Base-by-base conservation (phyloP, 2,797 vertebrate species). In the Leptodactylus fallax region DNA sequence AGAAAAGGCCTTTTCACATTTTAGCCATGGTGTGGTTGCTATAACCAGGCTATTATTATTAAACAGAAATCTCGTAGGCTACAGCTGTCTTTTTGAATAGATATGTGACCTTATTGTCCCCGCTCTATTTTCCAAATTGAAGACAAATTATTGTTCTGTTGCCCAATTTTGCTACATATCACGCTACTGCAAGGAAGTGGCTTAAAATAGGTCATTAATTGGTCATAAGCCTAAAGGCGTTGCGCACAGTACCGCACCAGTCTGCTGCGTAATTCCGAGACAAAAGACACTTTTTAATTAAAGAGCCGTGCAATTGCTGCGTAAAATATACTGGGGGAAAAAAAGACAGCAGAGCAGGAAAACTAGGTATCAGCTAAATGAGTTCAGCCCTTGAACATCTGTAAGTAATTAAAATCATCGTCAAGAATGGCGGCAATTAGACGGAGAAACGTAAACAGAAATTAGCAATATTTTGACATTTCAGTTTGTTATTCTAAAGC, bases 1-100 rank as follows among this genome's bases (percentile, higher is more conserved):
- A 95, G 94, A 94, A 92, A 94, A 94, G 91, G 94, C 92, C 93
- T 93, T 95, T 94, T 94, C 91, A 76, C 92, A 95, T 95, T 94
- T 77, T 90, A 92, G 89, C 92, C 94, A 92, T 90, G 90, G 91
- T 93, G 92, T 92, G 92, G 94, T 94, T 91, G 88, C 93, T 94
- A 90, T 94, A 91, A 93, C 92, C 93, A 94, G 95, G 94, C 94
- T 89, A 95, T 94, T 93, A 94, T 94, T 94, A 91, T 93, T 95
- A 94, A 93, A 95, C 94, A 94, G 92, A 93, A 95, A 94, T 93
- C 94, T 90, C 83, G 2, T 90, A 91, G 91, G 91, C 92, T 94
- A 92, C 92, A 93, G 91, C 94, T 93, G 93, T 92, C 90, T 93
- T 90, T 90, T 91, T 93, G 92, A 92, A 90, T 91, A 93, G 92